These are phyloP conservation scores for Penaeus vannamei DNA, from an alignment of 1,140 invertebrate species.

Conservation along the genomic window DNA sequence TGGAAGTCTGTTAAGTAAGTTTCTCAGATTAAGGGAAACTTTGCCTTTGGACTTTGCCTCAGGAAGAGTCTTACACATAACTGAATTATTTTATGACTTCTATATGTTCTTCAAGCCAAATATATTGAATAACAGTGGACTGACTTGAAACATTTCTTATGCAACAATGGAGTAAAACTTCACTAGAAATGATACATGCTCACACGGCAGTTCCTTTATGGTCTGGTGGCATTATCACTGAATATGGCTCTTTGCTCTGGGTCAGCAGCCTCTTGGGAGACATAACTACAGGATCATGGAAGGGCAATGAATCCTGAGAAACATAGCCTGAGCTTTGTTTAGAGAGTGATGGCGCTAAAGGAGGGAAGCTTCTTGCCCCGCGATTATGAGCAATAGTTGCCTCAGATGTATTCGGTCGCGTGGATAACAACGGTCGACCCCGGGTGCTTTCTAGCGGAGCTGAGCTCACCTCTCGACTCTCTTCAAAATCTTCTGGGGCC, in stretches of 20 bases:
- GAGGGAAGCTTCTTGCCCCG: constrained; percentile 36
- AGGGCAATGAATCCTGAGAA: constrained; percentile 53
- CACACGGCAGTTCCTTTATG: constrained; percentile 57
- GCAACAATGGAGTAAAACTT: not conserved
- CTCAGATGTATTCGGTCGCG: constrained; percentile 52
- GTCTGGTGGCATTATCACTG: constrained; percentile 50
- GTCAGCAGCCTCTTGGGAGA: constrained; percentile 57
- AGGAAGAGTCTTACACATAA: no score
- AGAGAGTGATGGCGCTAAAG: constrained; percentile 45
- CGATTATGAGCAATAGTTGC: constrained; percentile 43
- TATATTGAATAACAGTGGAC: not conserved
- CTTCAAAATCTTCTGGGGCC: constrained; percentile 18
- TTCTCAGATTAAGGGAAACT: no score
- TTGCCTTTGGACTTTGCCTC: no score
- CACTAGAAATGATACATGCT: constrained; percentile 12
- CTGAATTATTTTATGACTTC: not conserved
- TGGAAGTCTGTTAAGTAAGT: no score
- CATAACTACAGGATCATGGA: constrained; percentile 62
- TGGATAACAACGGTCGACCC: constrained; percentile 30
- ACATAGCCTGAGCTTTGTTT: constrained; percentile 59
- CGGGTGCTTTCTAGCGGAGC: constrained; percentile 53
- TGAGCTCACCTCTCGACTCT: constrained; percentile 46
- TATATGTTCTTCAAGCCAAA: not conserved
- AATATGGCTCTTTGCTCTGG: constrained; percentile 54
- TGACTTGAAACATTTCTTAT: not conserved